These are phyloP conservation scores for Connochaetes taurinus DNA, from an alignment of 2,113 vertebrate species.

Conservation along the genomic window DNA sequence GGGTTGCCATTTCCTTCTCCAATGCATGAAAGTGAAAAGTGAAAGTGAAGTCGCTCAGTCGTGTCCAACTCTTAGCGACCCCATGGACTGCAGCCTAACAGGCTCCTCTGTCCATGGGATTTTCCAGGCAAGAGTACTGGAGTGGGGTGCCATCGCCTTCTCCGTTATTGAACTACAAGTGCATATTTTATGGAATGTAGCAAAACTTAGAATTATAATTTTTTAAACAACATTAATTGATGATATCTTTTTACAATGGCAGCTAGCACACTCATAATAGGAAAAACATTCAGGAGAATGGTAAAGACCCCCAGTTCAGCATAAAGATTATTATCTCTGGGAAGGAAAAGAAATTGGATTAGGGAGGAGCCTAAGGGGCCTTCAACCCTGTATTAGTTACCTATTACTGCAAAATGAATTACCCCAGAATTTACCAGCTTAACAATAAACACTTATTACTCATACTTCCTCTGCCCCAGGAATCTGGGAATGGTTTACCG, in stretches of 20 bases:
- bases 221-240: neutral
- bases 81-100: no score
- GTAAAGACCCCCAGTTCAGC: neutral
- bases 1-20: no score
- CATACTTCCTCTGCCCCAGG: neutral
- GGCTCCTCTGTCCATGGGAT: no score
- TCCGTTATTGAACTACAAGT: neutral
- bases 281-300: neutral
- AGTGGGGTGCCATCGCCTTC: no score
- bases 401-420: neutral
- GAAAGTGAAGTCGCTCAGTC: no score
- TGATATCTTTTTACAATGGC: neutral
- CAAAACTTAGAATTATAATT: neutral
- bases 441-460: neutral
- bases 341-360: neutral
- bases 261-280: neutral
- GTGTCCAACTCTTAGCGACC: fast-evolving
- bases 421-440: neutral
- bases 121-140: no score
- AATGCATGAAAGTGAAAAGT: no score
- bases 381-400: neutral
- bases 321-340: neutral
- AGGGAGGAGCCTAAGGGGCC: neutral
- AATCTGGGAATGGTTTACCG: neutral
- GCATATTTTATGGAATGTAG: neutral